These are phyloP conservation scores for Taenioides sp. DNA, from an alignment of 2,797 vertebrate species.

Conservation along the genomic window DNA sequence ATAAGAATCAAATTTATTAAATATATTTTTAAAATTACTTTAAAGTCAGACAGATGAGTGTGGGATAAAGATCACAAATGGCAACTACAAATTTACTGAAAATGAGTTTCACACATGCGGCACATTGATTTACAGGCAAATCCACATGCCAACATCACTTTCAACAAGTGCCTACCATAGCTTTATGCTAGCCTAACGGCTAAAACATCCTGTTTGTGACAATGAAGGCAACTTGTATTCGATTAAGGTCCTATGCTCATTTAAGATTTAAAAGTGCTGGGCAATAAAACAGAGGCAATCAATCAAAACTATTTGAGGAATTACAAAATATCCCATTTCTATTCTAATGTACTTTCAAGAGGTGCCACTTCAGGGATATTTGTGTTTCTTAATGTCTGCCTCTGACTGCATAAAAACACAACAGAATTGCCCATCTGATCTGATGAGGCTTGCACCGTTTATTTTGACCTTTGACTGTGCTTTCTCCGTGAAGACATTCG, in stretches of 20 bases:
- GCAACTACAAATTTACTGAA: constrained; percentile 71
- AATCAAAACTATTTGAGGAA: background rate
- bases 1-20: constrained; percentile 84
- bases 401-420: background rate
- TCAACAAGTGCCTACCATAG: constrained; percentile 25
- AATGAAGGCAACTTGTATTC: constrained; percentile 12
- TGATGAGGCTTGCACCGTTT: constrained; percentile 24
- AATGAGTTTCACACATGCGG: constrained; percentile 70
- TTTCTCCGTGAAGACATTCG: constrained; percentile 15
- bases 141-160: constrained; percentile 12
- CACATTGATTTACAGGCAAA: constrained; percentile 46
- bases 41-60: constrained; percentile 72
- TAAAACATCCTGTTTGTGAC: constrained; percentile 3
- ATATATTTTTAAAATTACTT: constrained; percentile 81
- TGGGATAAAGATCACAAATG: constrained; percentile 70
- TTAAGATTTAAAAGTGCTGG: background rate
- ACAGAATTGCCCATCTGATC: constrained; percentile 44
- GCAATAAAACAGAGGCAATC: constrained; percentile 18
- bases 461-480: constrained; percentile 30
- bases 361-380: background rate
- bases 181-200: constrained; percentile 17
- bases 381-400: background rate
- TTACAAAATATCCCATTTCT: background rate
- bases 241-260: constrained; percentile 6
- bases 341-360: no score